Conservation (phyloP, 1,140 invertebrate species). For the Drosophila kikkawai region DNA sequence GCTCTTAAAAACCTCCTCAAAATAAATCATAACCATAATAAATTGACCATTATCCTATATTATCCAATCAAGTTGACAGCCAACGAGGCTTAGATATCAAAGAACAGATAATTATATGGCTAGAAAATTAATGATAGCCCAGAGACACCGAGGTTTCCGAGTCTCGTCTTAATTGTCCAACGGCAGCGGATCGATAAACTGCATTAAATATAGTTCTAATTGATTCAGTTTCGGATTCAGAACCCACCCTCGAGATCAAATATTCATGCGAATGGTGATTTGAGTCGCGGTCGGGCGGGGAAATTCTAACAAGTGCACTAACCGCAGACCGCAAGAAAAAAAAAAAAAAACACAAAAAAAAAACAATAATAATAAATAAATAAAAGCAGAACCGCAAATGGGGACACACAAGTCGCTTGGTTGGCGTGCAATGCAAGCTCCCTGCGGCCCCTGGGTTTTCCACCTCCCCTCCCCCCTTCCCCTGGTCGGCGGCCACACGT, state of each 20-base stretch:
- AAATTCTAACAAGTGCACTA: slow-evolving; percentile 25
- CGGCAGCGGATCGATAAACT: slow-evolving; percentile 33
- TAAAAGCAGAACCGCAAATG: slow-evolving; percentile 10
- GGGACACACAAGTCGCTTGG: slow-evolving; percentile 22
- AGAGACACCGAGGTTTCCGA: neutral
- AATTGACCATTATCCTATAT: neutral
- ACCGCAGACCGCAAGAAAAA: slow-evolving; percentile 8
- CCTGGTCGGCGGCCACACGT: slow-evolving; percentile 1
- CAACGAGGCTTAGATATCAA: neutral
- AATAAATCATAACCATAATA: neutral
- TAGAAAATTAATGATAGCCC: slow-evolving; percentile 19
- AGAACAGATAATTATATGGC: slow-evolving; percentile 11
- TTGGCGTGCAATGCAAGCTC: slow-evolving; percentile 27
- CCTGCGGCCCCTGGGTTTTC: neutral
- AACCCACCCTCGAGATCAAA: slow-evolving; percentile 19
- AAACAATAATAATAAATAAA: slow-evolving; percentile 13
- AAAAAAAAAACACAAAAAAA: neutral
- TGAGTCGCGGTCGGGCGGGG: slow-evolving; percentile 7
- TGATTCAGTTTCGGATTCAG: neutral
- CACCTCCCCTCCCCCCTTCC: neutral
- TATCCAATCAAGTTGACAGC: slow-evolving; percentile 12
- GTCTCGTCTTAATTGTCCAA: neutral
- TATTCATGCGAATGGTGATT: slow-evolving; percentile 38
- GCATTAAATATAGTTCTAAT: slow-evolving; percentile 29
- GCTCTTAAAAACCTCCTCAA: slow-evolving; percentile 85